Evolutionary conservation across 2,888 invertebrate genomes (phyloP).

Genomic region (Dione vanillae): DNA sequence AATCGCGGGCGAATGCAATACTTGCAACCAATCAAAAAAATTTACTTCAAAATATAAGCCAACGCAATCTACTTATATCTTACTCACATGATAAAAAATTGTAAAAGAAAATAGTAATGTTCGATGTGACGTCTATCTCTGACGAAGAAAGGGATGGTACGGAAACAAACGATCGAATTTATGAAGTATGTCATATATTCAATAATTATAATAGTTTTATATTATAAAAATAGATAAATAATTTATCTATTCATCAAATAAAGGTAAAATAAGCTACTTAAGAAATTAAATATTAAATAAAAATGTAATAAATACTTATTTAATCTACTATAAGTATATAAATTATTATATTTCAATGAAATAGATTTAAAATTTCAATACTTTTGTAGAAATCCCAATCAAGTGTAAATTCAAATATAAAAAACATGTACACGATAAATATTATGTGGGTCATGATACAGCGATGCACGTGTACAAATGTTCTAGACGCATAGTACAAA

Average conservation of each 20-base stretch:
- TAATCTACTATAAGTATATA: not conserved
- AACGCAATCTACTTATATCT: not conserved
- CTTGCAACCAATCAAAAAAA: constrained; percentile 31
- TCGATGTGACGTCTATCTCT: constrained; percentile 17
- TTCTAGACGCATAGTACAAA: constrained; percentile 39
- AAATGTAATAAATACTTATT: not conserved
- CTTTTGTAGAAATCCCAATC: not conserved
- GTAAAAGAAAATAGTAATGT: constrained; percentile 12
- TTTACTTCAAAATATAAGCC: not conserved
- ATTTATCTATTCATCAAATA: not conserved
- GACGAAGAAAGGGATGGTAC: constrained; percentile 31
- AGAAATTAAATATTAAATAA: not conserved
- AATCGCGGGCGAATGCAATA: constrained; percentile 32
- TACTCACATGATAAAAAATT: not conserved
- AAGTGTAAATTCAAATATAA: constrained; percentile 18
- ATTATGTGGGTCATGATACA: constrained; percentile 48
- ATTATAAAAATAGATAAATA: too few species aligned
- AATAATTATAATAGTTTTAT: not conserved
- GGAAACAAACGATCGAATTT: constrained; percentile 28
- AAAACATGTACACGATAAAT: constrained; percentile 45
- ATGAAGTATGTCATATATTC: not conserved
- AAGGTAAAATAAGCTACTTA: not conserved
- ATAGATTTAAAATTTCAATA: not conserved
- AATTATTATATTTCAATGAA: not conserved
- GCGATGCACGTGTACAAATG: constrained; percentile 41